phyloP scores from a whole-genome alignment of 2,113 vertebrate genomes.

The Leptobrachium ailaonicum region DNA sequence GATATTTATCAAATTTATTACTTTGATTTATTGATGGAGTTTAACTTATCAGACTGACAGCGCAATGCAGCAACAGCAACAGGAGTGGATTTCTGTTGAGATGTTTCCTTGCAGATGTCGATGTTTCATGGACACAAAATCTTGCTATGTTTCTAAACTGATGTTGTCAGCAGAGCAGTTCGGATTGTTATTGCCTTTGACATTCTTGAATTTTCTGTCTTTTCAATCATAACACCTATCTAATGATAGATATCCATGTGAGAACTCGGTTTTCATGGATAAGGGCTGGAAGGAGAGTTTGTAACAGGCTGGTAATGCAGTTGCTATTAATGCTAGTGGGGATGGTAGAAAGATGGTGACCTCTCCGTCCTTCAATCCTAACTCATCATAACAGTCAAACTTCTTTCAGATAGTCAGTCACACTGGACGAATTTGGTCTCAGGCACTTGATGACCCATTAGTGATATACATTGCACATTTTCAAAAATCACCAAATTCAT shows the following conservation, averaged over 20 bases:
- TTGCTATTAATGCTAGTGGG: conserved; percentile 14
- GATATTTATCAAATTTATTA: too few relatives aligned
- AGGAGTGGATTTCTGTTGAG: conserved; percentile 11
- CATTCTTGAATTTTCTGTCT: conserved; percentile 46
- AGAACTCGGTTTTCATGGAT: conserved; percentile 13
- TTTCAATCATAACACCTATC: conserved; percentile 42
- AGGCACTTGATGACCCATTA: neutral
- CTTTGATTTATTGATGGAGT: neutral
- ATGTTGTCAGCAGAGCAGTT: conserved; percentile 45
- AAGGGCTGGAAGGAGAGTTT: conserved; percentile 12
- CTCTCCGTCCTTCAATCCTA: conserved; percentile 1
- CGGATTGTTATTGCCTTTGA: conserved; percentile 44
- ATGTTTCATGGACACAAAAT: conserved; percentile 46
- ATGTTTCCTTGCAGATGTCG: conserved; percentile 33
- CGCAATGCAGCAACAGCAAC: neutral
- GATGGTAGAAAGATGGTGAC: conserved; percentile 12
- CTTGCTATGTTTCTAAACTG: conserved; percentile 40
- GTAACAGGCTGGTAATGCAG: neutral
- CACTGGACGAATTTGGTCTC: conserved; percentile 5
- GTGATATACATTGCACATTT: neutral
- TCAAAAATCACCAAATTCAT: neutral
- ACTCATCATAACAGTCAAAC: conserved; percentile 4
- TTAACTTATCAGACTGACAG: neutral
- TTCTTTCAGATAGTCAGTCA: conserved; percentile 4
- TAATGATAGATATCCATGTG: conserved; percentile 40